phyloP scores from a whole-genome alignment of 2,888 invertebrate species.

The Sycophila texana region DNA sequence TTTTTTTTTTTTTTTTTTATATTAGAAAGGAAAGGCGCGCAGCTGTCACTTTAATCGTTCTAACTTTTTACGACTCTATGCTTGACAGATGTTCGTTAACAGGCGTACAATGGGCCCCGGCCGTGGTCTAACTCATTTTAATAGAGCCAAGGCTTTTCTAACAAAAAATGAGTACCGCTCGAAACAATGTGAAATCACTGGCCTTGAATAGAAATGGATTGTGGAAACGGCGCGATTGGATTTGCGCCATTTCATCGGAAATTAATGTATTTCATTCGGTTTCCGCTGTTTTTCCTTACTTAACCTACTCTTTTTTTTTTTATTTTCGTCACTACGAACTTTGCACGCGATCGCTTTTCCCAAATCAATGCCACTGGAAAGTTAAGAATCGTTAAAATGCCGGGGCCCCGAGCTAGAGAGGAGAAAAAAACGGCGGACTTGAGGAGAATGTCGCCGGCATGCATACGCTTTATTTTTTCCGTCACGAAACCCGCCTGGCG shows the following conservation, averaged over 20 bases:
- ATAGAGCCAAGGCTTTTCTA: slow-evolving; percentile 21
- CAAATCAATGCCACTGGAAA: neutral
- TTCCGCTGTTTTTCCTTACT: too few species aligned
- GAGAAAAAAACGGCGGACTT: neutral
- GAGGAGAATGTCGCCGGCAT: neutral
- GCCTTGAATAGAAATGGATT: neutral
- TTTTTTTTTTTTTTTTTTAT: slow-evolving; percentile 9
- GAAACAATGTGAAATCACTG: slow-evolving; percentile 4
- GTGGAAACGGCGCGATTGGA: neutral
- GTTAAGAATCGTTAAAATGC: neutral
- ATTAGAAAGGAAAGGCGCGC: slow-evolving; percentile 26
- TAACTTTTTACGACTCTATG: neutral
- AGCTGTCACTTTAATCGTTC: slow-evolving; percentile 32
- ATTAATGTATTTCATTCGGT: neutral
- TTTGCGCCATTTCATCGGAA: neutral
- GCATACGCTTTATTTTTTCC: slow-evolving; percentile 8
- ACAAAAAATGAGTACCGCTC: neutral
- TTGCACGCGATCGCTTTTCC: neutral
- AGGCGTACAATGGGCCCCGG: slow-evolving; percentile 27
- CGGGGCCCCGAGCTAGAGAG: neutral
- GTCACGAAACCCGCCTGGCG: slow-evolving; percentile 25
- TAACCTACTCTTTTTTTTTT: too few species aligned
- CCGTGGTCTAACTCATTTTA: slow-evolving; percentile 25
- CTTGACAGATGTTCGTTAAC: slow-evolving; percentile 47
- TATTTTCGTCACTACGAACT: too few species aligned